phyloP scores from a whole-genome alignment of 2,797 vertebrate genomes.

The Alauda arvensis region DNA sequence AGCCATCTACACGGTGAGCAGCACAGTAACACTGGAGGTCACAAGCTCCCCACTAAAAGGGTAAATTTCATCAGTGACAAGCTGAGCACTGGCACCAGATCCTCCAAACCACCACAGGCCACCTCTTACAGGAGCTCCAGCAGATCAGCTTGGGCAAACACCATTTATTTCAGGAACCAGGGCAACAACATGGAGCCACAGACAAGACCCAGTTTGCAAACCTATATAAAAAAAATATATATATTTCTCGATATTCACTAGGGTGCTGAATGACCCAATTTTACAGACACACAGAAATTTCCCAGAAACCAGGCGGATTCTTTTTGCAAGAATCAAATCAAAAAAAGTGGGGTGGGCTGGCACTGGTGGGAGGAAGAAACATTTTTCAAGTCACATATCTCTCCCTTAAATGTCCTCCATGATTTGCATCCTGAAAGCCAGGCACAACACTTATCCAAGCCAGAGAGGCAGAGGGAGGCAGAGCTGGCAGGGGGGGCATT shows the following conservation, averaged over 20 bases:
- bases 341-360: neutral
- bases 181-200: neutral
- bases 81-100: fast-evolving
- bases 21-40: neutral
- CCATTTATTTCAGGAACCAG: slow-evolving; percentile 29
- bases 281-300: neutral
- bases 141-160: neutral
- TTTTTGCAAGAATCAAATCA: neutral
- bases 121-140: neutral
- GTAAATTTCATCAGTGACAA: neutral
- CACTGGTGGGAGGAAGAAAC: neutral
- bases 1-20: neutral
- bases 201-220: slow-evolving; percentile 23
- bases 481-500: fast-evolving
- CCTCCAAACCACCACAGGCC: neutral
- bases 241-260: neutral
- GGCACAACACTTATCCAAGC: neutral
- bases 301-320: neutral
- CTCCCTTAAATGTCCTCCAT: neutral
- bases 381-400: neutral
- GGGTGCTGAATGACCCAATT: neutral
- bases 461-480: neutral
- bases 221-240: slow-evolving; percentile 11
- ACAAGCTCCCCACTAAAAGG: neutral
- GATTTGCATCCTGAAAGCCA: neutral